These are phyloP conservation scores for Hemibagrus wyckioides DNA, from an alignment of 2,113 vertebrate genomes.

Conservation along the genomic window DNA sequence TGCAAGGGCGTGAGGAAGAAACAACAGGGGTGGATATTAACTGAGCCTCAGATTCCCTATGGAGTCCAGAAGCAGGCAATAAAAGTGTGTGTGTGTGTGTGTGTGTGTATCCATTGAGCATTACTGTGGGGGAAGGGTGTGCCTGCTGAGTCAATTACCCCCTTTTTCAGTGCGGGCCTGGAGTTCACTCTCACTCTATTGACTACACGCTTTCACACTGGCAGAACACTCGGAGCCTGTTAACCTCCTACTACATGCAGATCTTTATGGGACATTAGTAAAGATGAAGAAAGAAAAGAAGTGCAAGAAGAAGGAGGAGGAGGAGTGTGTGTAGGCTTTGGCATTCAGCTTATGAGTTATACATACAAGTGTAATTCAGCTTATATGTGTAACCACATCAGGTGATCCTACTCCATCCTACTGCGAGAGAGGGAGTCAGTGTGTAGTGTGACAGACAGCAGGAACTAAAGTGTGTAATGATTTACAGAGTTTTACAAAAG, in stretches of 20 bases:
- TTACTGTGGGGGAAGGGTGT: slow-evolving; percentile 22
- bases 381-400: background rate
- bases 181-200: slow-evolving; percentile 13
- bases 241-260: background rate
- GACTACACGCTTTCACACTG: slow-evolving; percentile 24
- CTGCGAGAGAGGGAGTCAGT: background rate
- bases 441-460: background rate
- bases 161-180: slow-evolving; percentile 22
- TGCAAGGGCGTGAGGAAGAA: background rate
- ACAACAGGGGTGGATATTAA: background rate
- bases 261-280: background rate
- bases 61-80: background rate
- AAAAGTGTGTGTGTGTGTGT: slow-evolving; percentile 14
- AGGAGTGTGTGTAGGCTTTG: background rate
- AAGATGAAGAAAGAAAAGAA: background rate
- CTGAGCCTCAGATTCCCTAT: background rate
- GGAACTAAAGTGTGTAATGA: background rate
- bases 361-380: background rate
- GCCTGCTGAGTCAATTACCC: slow-evolving; percentile 33
- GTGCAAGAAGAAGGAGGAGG: background rate
- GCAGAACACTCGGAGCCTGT: background rate
- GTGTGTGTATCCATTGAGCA: slow-evolving; percentile 6
- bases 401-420: background rate
- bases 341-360: background rate
- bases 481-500: background rate